Percentiles rank a stretch among this genome's conserved stretches.
These are phyloP conservation scores for Haliaeetus leucogaster DNA, from an alignment of 2,113 vertebrate genomes.

Conservation along the genomic window DNA sequence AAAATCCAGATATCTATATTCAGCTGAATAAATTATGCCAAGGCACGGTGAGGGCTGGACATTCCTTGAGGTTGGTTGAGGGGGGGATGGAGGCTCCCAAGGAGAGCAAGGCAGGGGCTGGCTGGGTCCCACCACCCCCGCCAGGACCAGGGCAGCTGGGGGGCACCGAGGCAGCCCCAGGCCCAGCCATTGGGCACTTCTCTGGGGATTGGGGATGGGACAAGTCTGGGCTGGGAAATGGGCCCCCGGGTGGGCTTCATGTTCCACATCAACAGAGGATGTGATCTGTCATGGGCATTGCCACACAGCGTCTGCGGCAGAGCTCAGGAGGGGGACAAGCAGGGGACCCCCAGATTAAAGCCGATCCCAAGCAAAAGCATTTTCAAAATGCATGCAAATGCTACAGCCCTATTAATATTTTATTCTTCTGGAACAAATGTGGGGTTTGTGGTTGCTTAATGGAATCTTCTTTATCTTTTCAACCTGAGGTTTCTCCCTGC, in stretches of 20 bases:
- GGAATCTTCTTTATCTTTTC: not conserved
- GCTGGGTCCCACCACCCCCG: not conserved
- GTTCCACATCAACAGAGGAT: not conserved
- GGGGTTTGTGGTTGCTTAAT: not conserved
- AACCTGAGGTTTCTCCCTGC: not conserved
- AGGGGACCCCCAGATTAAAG: not conserved
- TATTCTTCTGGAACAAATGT: not conserved
- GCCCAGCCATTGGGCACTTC: fast-evolving
- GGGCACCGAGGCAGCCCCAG: fast-evolving
- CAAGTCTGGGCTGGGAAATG: not conserved
- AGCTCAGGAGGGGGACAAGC: not conserved
- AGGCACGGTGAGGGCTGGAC: not conserved
- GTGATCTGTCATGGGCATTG: not conserved
- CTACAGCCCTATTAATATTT: not conserved
- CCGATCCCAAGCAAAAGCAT: not conserved
- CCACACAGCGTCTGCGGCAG: not conserved
- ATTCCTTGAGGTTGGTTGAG: not conserved
- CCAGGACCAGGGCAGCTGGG: not conserved
- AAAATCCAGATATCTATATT: not conserved
- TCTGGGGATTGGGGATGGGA: not conserved
- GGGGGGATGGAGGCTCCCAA: not conserved
- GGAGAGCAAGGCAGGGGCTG: not conserved
- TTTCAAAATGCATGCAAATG: not conserved
- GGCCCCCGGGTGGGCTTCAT: fast-evolving
- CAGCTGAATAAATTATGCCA: not conserved